A percentile compares a stretch with the other conserved stretches of the same genome.
Conservation (phyloP, 2,113 vertebrate species). For the Glaucomys volans region DNA sequence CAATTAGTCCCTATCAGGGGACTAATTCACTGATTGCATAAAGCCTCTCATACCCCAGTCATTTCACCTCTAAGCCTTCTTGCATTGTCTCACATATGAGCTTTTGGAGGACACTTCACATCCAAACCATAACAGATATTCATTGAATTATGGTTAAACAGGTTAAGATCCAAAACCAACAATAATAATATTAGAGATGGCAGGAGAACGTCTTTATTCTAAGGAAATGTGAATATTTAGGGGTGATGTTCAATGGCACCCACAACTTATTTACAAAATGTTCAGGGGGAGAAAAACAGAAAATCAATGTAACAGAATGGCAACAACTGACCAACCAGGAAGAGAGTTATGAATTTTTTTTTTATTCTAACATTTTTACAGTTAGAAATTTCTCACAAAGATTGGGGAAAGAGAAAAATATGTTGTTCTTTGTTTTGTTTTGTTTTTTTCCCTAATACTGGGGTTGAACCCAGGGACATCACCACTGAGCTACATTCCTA, state of each 20-base stretch:
- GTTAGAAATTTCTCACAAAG: slow-evolving; percentile 33
- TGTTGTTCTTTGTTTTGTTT: too few species aligned
- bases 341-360: neutral
- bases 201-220: neutral
- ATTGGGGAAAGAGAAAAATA: neutral
- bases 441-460: too few species aligned
- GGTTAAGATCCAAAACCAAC: neutral
- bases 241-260: neutral
- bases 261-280: slow-evolving; percentile 80
- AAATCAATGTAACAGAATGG: neutral
- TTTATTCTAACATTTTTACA: neutral
- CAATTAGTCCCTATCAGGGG: too few species aligned
- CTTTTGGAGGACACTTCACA: too few species aligned
- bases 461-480: neutral
- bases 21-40: too few species aligned
- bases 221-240: neutral
- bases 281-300: slow-evolving; percentile 35
- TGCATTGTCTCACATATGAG: too few species aligned
- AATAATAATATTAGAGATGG: neutral
- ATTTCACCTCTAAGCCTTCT: too few species aligned
- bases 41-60: too few species aligned
- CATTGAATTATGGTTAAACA: neutral
- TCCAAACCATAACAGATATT: too few species aligned
- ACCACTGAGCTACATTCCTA: neutral
- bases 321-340: neutral